phyloP scores from a whole-genome alignment of 2,113 vertebrate species.

The Smithornis capensis region DNA sequence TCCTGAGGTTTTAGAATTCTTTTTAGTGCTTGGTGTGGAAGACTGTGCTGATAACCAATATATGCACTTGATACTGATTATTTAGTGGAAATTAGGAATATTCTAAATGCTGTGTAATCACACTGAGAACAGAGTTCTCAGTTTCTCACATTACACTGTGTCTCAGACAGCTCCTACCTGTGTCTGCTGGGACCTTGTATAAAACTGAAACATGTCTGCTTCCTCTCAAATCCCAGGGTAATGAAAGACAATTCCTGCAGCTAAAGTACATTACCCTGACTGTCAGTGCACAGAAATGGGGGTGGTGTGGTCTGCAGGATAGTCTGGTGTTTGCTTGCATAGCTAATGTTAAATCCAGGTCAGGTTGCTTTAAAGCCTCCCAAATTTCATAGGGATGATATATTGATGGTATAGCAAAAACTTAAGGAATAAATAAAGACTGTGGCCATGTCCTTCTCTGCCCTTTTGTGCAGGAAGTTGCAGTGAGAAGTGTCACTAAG shows the following conservation, averaged over 20 bases:
- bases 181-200: neutral
- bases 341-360: neutral
- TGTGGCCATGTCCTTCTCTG: neutral
- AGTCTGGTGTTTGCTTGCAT: neutral
- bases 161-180: neutral
- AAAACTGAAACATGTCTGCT: neutral
- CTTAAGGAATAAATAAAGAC: neutral
- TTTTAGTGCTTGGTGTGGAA: neutral
- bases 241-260: neutral
- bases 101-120: neutral
- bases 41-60: neutral
- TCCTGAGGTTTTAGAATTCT: neutral
- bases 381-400: neutral
- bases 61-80: neutral
- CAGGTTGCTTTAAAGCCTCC: neutral
- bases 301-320: neutral
- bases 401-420: neutral
- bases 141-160: neutral
- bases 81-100: neutral
- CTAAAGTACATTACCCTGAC: neutral
- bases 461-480: conserved; percentile 82
- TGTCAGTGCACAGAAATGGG: neutral
- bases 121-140: neutral
- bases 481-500: conserved; percentile 81
- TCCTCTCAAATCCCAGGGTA: neutral